Base-by-base conservation (phyloP, 2,888 invertebrate species). In the Anaspis maculata region DNA sequence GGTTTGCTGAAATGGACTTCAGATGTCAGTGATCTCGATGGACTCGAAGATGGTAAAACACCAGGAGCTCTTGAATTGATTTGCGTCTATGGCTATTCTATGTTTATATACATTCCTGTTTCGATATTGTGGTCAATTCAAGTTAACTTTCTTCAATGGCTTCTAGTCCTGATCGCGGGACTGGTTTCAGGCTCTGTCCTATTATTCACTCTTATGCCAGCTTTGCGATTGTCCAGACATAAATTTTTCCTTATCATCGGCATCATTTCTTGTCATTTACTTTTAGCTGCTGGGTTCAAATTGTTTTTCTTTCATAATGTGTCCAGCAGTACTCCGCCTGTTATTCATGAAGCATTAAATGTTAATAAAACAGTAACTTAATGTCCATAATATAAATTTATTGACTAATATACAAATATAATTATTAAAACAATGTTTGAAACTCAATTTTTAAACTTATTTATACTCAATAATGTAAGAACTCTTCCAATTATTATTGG, bases 11-110 rank as follows among this genome's bases (percentile, higher is more conserved):
- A 88, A 68, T 95, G 87, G 77, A 79, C 85, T 13, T 71, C 76
- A 0, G 71, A 68, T 35, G 62, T 72, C 0, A 68, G 71, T 7
- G 69, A 71, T n/a, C 67, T 78, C 33, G 79, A 79, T 52, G 73
- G 77, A 33, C 76, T 77, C 30, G 76, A 77, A 66, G 81, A 69
- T 6, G 61, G 69, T 12, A 67, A 69, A 15, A 67, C 73, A 0
- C 81, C 83, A 12, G 74, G 82, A 12, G 71, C 90, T 57, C 34
- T 95, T 48, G 90, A 96, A 45, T 72, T 96, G 6, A 76, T 96
- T 57, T 95, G 94, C 62, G 73, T 95, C 6, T 97, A 96, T 58
- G 97, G 96, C 5, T 97, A 97, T 65, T 94, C 94, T 0, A 69
- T 97, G 26, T 79, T 90, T 16, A 87, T 95, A 54, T 97, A 91